Evolutionary conservation across 1,140 invertebrate species (phyloP).

Genomic region (Druon quercuslanigerum): DNA sequence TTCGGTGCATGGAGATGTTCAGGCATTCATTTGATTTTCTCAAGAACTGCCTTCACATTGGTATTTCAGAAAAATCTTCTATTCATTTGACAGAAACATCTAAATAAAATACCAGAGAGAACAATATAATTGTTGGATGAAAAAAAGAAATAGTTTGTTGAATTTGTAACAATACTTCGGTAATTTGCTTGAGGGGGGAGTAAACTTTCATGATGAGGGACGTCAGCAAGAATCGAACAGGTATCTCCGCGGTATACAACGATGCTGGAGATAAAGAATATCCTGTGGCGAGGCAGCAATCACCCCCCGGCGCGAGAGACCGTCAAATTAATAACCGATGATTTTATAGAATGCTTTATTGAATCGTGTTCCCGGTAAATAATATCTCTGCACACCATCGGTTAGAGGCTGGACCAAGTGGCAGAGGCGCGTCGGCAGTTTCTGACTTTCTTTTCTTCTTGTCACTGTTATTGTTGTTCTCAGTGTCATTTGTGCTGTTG

Average conservation of each 20-base stretch:
- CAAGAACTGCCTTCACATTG: too few relatives aligned
- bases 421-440: slow-evolving; percentile 28
- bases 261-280: slow-evolving; percentile 60
- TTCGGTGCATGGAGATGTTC: too few relatives aligned
- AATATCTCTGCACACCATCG: slow-evolving; percentile 64
- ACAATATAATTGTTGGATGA: too few relatives aligned
- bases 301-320: slow-evolving; percentile 63
- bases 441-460: slow-evolving; percentile 24
- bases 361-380: slow-evolving; percentile 67
- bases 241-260: slow-evolving; percentile 57
- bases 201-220: not conserved
- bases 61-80: too few relatives aligned
- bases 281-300: slow-evolving; percentile 62
- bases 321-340: slow-evolving; percentile 75
- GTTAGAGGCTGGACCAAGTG: slow-evolving; percentile 34
- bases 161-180: not conserved
- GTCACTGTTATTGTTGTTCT: slow-evolving; percentile 33
- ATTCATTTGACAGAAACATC: too few relatives aligned
- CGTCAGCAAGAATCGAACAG: slow-evolving; percentile 31
- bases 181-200: not conserved
- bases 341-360: slow-evolving; percentile 73
- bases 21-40: too few relatives aligned
- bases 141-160: not conserved
- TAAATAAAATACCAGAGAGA: too few relatives aligned
- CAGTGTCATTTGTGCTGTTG: slow-evolving; percentile 12